Evolutionary conservation across 2,888 invertebrate species (phyloP).

Genomic region (Andrena praecox): DNA sequence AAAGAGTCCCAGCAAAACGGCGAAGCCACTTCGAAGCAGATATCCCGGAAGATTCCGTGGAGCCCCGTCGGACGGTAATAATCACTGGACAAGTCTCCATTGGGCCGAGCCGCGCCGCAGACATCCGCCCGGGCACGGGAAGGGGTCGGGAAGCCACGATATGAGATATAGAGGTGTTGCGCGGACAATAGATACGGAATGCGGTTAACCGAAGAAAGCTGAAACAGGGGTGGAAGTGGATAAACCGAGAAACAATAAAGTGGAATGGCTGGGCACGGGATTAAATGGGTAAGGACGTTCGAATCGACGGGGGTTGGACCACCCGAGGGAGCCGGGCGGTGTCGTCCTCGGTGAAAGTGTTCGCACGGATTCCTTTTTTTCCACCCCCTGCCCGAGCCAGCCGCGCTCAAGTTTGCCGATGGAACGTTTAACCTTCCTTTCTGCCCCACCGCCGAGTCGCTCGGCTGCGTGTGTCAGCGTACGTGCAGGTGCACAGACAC

Average conservation of each 20-base stretch:
- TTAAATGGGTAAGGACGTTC: constrained; percentile 70
- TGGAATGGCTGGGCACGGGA: constrained; percentile 53
- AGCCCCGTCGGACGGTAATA: constrained; percentile 9
- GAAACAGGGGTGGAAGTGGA: constrained; percentile 57
- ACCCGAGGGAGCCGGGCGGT: constrained; percentile 58
- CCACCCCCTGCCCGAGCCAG: background rate
- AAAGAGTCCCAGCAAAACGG: background rate
- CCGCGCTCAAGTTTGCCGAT: constrained; percentile 51
- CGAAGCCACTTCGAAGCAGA: background rate
- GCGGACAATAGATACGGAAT: constrained; percentile 61
- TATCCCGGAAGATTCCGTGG: background rate
- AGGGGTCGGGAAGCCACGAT: constrained; percentile 56
- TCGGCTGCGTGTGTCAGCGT: background rate
- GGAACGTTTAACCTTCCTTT: constrained; percentile 72
- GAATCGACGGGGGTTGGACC: constrained; percentile 59
- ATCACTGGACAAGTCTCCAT: constrained; percentile 9
- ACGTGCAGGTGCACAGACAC: background rate
- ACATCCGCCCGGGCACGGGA: background rate
- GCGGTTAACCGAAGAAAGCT: constrained; percentile 72
- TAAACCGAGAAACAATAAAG: constrained; percentile 71
- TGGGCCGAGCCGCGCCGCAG: background rate
- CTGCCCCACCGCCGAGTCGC: constrained; percentile 12
- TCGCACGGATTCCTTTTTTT: constrained; percentile 49
- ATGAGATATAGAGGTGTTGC: constrained; percentile 56
- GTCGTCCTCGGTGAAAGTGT: constrained; percentile 63